These are phyloP conservation scores for Hyles lineata DNA, from an alignment of 2,888 invertebrate genomes.

Conservation along the genomic window DNA sequence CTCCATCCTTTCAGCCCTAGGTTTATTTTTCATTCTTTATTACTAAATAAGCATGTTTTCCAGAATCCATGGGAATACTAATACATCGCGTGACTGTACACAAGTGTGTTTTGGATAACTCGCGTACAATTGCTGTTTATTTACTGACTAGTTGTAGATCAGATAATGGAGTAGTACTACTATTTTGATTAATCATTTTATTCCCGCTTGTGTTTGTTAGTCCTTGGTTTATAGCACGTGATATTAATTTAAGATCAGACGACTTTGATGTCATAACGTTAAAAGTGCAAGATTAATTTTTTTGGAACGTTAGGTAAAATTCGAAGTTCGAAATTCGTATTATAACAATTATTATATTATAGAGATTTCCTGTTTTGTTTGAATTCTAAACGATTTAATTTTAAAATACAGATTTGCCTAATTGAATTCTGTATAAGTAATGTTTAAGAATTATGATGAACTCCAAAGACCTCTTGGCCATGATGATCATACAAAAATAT, in stretches of 20 bases:
- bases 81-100: not conserved
- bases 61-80: not conserved
- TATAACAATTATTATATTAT: too few relatives aligned
- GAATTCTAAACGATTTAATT: too few relatives aligned
- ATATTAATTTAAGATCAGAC: not conserved
- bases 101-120: not conserved
- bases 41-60: too few relatives aligned
- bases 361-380: too few relatives aligned
- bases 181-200: not conserved
- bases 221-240: not conserved
- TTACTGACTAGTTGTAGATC: not conserved
- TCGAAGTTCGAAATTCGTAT: not conserved
- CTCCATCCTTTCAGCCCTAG: too few relatives aligned
- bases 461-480: too few relatives aligned
- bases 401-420: too few relatives aligned
- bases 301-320: not conserved
- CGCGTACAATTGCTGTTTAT: not conserved
- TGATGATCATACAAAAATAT: too few relatives aligned
- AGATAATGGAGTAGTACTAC: not conserved
- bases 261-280: not conserved
- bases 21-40: too few relatives aligned
- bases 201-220: not conserved
- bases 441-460: too few relatives aligned
- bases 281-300: not conserved
- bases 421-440: too few relatives aligned